phyloP scores from a whole-genome alignment of 2,888 invertebrate species.

The Habroteleia sp. region DNA sequence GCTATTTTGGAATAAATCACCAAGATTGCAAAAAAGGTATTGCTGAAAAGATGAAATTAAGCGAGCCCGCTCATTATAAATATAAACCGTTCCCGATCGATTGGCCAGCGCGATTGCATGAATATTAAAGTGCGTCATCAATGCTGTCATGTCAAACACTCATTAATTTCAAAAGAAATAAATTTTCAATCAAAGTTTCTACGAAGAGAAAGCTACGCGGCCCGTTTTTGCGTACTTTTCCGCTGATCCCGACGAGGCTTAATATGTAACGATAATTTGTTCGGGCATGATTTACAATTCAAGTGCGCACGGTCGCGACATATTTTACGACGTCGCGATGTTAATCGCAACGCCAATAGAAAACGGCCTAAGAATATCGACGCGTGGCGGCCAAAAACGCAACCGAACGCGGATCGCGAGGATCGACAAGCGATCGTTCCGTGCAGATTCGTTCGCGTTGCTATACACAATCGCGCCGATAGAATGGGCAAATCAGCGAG shows the following conservation, averaged over 20 bases:
- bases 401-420: neutral
- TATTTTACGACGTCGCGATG: conserved; percentile 26
- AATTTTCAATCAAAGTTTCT: conserved; percentile 57
- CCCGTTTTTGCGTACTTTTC: conserved; percentile 35
- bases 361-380: conserved; percentile 29
- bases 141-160: conserved; percentile 29
- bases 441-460: conserved; percentile 18
- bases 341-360: conserved; percentile 38
- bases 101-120: conserved; percentile 18
- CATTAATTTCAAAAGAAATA: conserved; percentile 49
- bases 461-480: conserved; percentile 34
- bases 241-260: conserved; percentile 17
- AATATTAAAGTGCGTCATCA: conserved; percentile 42
- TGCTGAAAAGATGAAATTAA: too few species aligned
- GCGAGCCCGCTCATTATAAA: conserved; percentile 24
- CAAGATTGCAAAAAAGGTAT: too few species aligned
- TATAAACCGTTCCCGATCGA: conserved; percentile 10
- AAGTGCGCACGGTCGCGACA: conserved; percentile 32
- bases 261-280: conserved; percentile 48
- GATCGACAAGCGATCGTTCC: neutral
- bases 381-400: conserved; percentile 22
- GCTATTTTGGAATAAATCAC: too few species aligned
- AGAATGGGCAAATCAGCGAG: conserved; percentile 13
- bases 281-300: conserved; percentile 49
- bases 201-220: conserved; percentile 45